Evolutionary conservation across 2,888 invertebrate species (phyloP).

Genomic region (Cantharis rufa): DNA sequence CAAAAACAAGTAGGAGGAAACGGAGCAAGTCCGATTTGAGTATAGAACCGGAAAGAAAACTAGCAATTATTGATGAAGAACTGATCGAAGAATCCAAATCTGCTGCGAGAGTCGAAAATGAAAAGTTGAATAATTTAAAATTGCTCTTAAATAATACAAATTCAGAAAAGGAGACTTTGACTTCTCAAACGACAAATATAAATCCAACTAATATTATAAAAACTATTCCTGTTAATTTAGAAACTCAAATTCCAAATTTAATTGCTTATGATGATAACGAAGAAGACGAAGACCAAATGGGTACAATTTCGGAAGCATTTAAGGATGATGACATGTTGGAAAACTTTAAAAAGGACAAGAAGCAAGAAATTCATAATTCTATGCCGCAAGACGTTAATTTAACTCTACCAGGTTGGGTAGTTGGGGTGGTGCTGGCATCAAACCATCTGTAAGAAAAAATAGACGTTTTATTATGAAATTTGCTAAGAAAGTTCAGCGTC

Average conservation of each 20-base stretch:
- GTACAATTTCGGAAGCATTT: conserved; percentile 87
- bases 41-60: conserved; percentile 62
- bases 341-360: conserved; percentile 80
- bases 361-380: conserved; percentile 69
- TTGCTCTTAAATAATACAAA: conserved; percentile 2
- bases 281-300: conserved; percentile 61
- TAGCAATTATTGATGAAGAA: conserved; percentile 67
- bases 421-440: conserved; percentile 84
- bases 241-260: conserved; percentile 62
- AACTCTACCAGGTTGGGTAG: conserved; percentile 89
- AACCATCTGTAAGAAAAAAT: conserved; percentile 62
- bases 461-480: conserved; percentile 72
- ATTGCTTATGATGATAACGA: conserved; percentile 63
- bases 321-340: conserved; percentile 90
- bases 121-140: conserved; percentile 4
- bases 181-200: conserved; percentile 52
- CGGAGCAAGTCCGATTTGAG: conserved; percentile 54
- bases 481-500: conserved; percentile 67
- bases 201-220: conserved; percentile 72
- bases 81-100: conserved; percentile 58
- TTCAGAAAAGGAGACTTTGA: background rate
- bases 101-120: background rate
- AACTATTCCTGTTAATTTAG: conserved; percentile 62
- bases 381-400: conserved; percentile 76
- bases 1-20: conserved; percentile 39